Evolutionary conservation across 1,140 invertebrate genomes (phyloP), one percentile per base, ranked within the genome.

Genomic region (Gryllus bimaculatus): DNA sequence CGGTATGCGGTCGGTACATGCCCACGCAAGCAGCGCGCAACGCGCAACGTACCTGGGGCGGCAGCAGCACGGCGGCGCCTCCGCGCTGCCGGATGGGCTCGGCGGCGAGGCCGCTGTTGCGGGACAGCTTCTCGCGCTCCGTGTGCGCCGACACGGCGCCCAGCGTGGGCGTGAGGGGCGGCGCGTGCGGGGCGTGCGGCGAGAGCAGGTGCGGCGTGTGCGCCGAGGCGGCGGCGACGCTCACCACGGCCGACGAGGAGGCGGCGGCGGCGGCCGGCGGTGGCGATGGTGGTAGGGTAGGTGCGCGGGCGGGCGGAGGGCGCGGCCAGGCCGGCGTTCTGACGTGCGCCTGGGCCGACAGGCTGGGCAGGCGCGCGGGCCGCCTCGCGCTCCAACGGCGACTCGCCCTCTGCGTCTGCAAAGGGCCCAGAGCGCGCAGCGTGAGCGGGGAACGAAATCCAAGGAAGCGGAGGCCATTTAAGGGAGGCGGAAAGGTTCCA

Each of bases 291-390:
- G 86, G 81, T 92, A 92, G 90, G 91, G 83, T 91, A 91, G 5
- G 90, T 8, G 86, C 85, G 0, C 90, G 91, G 75, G 81, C 90
- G 86, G n/a, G 75, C 48, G 7, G 79, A 77, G 5, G 21, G 20
- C 0, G 89, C 88, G 87, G 89, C 75, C 86, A 78, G 85, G 82
- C 83, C 87, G 82, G 78, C 76, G 18, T n/a, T n/a, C 47, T 48
- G 12, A 77, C 76, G 20, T 48, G 76, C 21, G 76, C 49, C 26
- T 48, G 49, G 18, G 74, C 80, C 0, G 92, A 93, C 13, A 97
- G 86, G 81, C 93, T 94, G 13, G 97, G 85, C 54, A 98, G 85
- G 84, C 95, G n/a, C 94, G 80, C 93, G 91, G 0, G 95, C 95
- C 4, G 95, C 95, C 87, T 97, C 96, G 82, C 95, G 93, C 84